phyloP scores from a whole-genome alignment of 2,797 vertebrate genomes.

The Phataginus tricuspis region DNA sequence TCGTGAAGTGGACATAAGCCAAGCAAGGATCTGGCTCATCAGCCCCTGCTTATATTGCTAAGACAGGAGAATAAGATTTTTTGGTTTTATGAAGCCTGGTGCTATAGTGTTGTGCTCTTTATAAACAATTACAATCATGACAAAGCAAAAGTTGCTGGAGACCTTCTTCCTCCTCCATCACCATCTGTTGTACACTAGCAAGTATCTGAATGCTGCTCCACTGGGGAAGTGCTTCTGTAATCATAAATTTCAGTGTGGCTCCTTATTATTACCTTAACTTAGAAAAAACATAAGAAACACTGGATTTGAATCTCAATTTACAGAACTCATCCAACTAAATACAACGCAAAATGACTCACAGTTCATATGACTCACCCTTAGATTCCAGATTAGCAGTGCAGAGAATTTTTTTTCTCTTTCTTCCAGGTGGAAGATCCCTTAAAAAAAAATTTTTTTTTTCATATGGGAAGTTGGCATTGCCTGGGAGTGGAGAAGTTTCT shows the following conservation, averaged over 20 bases:
- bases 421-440: neutral
- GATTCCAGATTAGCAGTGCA: slow-evolving; percentile 9
- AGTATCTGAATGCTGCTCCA: neutral
- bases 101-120: neutral
- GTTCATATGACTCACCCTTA: slow-evolving; percentile 35
- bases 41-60: neutral
- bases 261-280: neutral
- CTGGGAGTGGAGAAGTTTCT: neutral
- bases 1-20: neutral
- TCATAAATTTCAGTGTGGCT: neutral
- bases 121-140: neutral
- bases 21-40: neutral
- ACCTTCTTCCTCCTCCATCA: neutral
- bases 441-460: neutral
- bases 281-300: slow-evolving; percentile 18
- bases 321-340: neutral
- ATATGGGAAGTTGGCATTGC: neutral
- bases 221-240: too few species aligned
- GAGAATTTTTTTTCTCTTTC: slow-evolving; percentile 31
- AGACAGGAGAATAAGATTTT: neutral
- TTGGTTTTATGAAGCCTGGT: neutral
- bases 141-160: neutral
- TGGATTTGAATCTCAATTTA: neutral
- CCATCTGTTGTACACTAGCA: too few species aligned
- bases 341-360: slow-evolving; percentile 41